phyloP scores from a whole-genome alignment of 2,113 vertebrate genomes.

The Dolichotis patagonum region DNA sequence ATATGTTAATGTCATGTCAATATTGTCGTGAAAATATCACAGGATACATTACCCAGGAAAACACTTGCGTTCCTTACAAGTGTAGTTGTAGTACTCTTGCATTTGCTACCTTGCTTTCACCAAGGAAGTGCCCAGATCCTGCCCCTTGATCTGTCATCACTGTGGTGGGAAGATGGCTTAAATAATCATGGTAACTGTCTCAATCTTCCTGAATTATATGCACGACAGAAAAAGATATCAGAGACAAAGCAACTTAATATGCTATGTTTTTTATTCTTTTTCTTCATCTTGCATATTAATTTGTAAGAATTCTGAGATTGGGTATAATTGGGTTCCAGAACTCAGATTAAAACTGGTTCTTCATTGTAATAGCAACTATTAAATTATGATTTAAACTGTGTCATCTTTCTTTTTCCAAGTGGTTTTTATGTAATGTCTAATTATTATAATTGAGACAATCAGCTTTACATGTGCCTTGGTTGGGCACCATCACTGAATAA shows the following conservation, averaged over 20 bases:
- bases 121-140: not conserved
- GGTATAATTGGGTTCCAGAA: not conserved
- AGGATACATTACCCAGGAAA: not conserved
- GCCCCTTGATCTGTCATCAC: not conserved
- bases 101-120: not conserved
- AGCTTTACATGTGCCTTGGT: not conserved
- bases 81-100: not conserved
- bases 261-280: not conserved
- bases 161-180: not conserved
- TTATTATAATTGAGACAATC: not conserved
- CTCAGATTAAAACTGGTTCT: not conserved
- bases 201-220: not conserved
- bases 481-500: not conserved
- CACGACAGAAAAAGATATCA: not conserved
- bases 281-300: not conserved
- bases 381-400: not conserved
- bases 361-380: not conserved
- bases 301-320: not conserved
- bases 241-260: not conserved
- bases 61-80: not conserved
- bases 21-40: not conserved
- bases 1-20: not conserved
- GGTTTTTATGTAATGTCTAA: not conserved
- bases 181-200: not conserved
- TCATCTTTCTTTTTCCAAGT: not conserved